These are phyloP conservation scores for Pitta sordida DNA, from an alignment of 2,113 vertebrate species.

Conservation along the genomic window DNA sequence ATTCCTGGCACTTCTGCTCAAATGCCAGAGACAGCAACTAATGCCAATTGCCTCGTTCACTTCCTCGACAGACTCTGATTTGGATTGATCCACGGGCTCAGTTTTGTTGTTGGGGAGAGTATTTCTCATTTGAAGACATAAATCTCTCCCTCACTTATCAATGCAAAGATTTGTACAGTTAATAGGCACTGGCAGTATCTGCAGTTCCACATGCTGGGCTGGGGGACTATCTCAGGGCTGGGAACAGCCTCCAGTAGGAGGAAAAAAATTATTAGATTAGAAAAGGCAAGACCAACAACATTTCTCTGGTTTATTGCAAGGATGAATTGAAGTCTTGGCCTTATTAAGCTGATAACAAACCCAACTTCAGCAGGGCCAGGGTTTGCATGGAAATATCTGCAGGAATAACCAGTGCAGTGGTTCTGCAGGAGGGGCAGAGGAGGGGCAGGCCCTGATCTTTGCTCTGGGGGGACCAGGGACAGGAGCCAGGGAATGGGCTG, in stretches of 20 bases:
- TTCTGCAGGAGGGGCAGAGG: neutral
- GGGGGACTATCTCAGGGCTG: neutral
- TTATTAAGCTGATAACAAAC: constrained; percentile 51
- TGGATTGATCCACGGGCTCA: constrained; percentile 2
- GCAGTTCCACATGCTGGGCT: neutral
- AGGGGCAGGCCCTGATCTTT: neutral
- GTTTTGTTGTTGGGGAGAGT: constrained; percentile 6
- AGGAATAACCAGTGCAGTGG: neutral
- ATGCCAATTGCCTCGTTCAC: neutral
- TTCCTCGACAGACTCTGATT: neutral
- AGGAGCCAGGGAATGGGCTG: neutral
- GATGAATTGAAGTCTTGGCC: constrained; percentile 50
- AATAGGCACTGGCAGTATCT: neutral
- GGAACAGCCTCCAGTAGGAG: neutral
- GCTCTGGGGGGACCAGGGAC: neutral
- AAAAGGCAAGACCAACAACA: neutral
- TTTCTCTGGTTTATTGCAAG: constrained; percentile 39
- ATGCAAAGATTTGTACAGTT: constrained; percentile 30
- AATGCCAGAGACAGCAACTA: neutral
- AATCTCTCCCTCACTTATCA: constrained; percentile 40
- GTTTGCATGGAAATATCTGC: neutral
- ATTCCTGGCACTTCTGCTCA: neutral
- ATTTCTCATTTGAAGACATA: constrained; percentile 26
- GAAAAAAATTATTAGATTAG: constrained; percentile 31
- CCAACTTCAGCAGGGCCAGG: neutral